Conservation (phyloP, 2,888 invertebrate species). For the Drosophila yooni region DNA sequence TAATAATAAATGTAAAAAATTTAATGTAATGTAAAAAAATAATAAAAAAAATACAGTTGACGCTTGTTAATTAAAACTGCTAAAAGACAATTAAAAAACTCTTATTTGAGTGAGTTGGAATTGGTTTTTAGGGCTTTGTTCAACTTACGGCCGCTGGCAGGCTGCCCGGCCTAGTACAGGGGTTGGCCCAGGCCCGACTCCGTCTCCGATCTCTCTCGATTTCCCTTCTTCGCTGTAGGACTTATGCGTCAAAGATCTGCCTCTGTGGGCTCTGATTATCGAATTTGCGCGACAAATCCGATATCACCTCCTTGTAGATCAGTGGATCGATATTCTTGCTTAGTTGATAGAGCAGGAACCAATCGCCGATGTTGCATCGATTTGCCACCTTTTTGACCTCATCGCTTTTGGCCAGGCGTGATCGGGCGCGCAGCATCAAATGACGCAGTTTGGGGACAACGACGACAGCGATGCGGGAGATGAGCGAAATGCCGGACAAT, state of each 20-base stretch:
- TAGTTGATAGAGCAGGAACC: constrained; percentile 96
- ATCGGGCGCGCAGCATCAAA: constrained; percentile 92
- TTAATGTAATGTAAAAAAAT: neutral
- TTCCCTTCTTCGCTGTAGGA: neutral
- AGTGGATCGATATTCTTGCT: constrained; percentile 97
- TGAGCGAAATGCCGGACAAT: constrained; percentile 91
- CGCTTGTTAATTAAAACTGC: neutral
- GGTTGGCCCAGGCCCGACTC: constrained; percentile 22
- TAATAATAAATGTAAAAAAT: constrained; percentile 12
- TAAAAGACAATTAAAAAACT: neutral
- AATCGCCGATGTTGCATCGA: constrained; percentile 94
- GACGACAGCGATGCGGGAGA: constrained; percentile 92
- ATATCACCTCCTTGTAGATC: constrained; percentile 94
- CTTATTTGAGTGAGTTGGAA: neutral
- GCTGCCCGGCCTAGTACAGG: constrained; percentile 35
- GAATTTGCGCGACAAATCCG: constrained; percentile 88
- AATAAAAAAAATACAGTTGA: neutral
- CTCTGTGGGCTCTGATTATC: constrained; percentile 71
- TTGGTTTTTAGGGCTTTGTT: constrained; percentile 13
- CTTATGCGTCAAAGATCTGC: constrained; percentile 78
- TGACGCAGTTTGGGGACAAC: constrained; percentile 91
- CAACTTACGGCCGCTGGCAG: constrained; percentile 51
- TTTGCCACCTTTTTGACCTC: constrained; percentile 92
- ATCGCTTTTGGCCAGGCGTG: constrained; percentile 90
- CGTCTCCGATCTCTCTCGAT: neutral